A percentile compares a stretch with the other conserved stretches of the same genome.
Conservation (phyloP, 2,113 vertebrate genomes). For the Semicossyphus pulcher region DNA sequence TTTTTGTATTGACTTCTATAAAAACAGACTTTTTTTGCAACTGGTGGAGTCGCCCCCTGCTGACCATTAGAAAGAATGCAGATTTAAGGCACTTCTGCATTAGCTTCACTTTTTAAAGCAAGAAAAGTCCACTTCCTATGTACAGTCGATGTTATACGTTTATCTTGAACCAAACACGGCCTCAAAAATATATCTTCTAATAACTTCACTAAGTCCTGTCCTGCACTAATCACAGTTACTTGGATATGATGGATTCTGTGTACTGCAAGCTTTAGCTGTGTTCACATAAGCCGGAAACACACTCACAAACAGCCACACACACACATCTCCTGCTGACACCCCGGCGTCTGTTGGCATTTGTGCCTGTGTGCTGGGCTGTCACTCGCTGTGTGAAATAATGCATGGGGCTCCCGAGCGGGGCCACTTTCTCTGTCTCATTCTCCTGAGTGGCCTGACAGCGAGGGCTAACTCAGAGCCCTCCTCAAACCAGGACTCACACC, state of each 20-base stretch:
- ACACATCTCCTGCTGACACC: conserved; percentile 52
- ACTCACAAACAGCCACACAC: not conserved
- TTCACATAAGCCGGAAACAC: conserved; percentile 10
- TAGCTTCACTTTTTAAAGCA: no score
- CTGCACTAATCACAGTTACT: conserved; percentile 42
- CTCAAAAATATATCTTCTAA: conserved; percentile 13
- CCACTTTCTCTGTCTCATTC: conserved; percentile 50
- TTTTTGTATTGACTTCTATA: no score
- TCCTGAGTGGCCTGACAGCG: conserved; percentile 59
- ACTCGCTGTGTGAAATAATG: conserved; percentile 81
- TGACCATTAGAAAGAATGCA: no score
- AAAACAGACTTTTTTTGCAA: no score
- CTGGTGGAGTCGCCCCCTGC: no score
- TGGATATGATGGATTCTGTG: conserved; percentile 15
- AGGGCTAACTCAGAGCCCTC: conserved; percentile 35
- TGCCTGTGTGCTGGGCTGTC: conserved; percentile 69
- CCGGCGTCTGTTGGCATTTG: conserved; percentile 64
- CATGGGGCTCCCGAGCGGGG: conserved; percentile 68
- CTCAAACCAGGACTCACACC: conserved; percentile 23
- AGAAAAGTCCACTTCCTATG: no score
- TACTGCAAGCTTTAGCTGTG: conserved; percentile 16
- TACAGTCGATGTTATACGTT: no score
- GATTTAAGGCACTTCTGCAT: no score
- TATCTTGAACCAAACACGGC: conserved; percentile 11
- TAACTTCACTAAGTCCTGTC: conserved; percentile 26